These are phyloP conservation scores for Eupithecia subfuscata DNA, from an alignment of 2,888 invertebrate genomes.

Conservation along the genomic window DNA sequence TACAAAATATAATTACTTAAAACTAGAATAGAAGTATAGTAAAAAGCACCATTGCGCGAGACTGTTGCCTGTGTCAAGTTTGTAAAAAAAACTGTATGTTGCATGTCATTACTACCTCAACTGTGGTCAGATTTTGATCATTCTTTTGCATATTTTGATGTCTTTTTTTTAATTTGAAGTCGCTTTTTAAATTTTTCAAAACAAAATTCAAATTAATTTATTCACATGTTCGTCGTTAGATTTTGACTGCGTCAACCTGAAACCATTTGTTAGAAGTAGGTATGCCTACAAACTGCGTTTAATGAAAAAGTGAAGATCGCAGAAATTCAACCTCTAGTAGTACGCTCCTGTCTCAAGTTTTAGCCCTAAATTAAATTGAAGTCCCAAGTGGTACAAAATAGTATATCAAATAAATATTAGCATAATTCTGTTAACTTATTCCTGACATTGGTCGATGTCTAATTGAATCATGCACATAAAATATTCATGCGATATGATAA, in stretches of 20 bases:
- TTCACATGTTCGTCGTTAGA: not conserved
- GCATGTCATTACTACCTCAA: too few relatives aligned
- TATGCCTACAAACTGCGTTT: not conserved
- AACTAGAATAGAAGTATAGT: too few relatives aligned
- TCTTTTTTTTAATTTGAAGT: too few relatives aligned
- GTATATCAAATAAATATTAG: slow-evolving; percentile 48
- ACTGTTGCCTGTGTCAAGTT: too few relatives aligned
- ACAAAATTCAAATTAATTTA: too few relatives aligned
- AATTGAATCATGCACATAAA: slow-evolving; percentile 81
- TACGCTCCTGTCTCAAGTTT: not conserved
- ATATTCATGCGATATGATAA: slow-evolving; percentile 82
- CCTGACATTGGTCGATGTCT: slow-evolving; percentile 57
- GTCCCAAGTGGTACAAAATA: slow-evolving; percentile 29
- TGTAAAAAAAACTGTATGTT: too few relatives aligned
- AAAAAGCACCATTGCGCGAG: too few relatives aligned
- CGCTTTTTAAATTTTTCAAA: too few relatives aligned
- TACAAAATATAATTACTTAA: too few relatives aligned
- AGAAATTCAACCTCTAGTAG: not conserved
- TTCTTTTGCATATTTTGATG: too few relatives aligned
- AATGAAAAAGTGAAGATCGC: not conserved
- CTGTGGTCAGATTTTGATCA: too few relatives aligned
- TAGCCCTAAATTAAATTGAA: slow-evolving; percentile 1
- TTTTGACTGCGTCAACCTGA: not conserved
- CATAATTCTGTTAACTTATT: slow-evolving; percentile 55
- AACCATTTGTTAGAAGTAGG: not conserved